Conservation (phyloP, 2,888 invertebrate species). For the Euphydryas editha region DNA sequence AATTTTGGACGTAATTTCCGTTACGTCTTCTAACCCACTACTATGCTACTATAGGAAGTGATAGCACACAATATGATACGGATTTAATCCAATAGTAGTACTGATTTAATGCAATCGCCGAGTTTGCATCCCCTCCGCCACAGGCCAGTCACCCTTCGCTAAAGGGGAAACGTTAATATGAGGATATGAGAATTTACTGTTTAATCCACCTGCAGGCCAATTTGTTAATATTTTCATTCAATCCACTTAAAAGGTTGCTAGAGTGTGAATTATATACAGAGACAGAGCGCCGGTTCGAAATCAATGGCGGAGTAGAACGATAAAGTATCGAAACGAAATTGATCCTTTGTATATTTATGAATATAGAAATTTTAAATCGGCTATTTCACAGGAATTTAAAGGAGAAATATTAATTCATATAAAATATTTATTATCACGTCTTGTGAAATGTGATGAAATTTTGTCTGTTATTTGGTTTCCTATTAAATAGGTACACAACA, state of each 20-base stretch:
- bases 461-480: no score
- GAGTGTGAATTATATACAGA: conserved; percentile 56
- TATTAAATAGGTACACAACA: no score
- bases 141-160: conserved; percentile 72
- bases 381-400: conserved; percentile 14
- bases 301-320: conserved; percentile 31
- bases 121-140: conserved; percentile 75
- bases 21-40: background rate
- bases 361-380: conserved; percentile 16
- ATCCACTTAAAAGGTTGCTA: conserved; percentile 76
- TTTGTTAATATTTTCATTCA: conserved; percentile 83
- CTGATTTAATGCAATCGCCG: conserved; percentile 81
- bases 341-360: conserved; percentile 26
- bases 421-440: no score
- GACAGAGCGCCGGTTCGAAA: conserved; percentile 41
- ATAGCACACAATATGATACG: conserved; percentile 52
- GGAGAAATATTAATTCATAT: background rate
- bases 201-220: conserved; percentile 81
- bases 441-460: no score
- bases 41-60: background rate
- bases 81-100: conserved; percentile 76
- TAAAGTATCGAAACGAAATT: conserved; percentile 27
- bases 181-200: conserved; percentile 84
- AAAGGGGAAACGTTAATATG: conserved; percentile 80
- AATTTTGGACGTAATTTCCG: background rate